Percentiles rank a stretch among this genome's conserved stretches.
phyloP scores from a whole-genome alignment of 1,140 invertebrate genomes.

The Tribolium madens region DNA sequence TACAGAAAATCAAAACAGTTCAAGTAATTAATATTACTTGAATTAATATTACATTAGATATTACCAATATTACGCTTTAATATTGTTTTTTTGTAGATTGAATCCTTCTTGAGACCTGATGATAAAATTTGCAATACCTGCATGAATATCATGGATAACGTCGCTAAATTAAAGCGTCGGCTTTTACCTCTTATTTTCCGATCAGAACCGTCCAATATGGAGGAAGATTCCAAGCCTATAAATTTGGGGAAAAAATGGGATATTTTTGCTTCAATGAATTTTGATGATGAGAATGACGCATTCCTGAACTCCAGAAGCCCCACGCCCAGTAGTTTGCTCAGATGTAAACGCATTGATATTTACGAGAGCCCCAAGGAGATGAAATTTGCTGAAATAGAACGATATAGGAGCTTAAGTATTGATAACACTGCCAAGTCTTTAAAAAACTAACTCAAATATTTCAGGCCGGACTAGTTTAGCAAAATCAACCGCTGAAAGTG shows the following conservation, averaged over 20 bases:
- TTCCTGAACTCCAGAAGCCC: neutral
- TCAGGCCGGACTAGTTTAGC: neutral
- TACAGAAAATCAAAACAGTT: too few relatives aligned
- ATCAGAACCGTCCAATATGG: conserved; percentile 15
- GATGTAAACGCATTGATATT: conserved; percentile 17
- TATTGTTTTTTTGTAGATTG: neutral
- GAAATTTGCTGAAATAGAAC: conserved; percentile 23
- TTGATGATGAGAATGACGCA: neutral
- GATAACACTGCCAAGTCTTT: neutral
- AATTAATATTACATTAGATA: too few relatives aligned
- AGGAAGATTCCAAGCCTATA: conserved; percentile 12
- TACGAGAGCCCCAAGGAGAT: conserved; percentile 1
- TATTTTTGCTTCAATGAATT: conserved; percentile 23
- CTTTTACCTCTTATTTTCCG: conserved; percentile 23
- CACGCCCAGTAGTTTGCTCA: conserved; percentile 7
- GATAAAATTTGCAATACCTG: conserved; percentile 32
- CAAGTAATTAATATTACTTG: too few relatives aligned
- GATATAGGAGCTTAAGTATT: conserved; percentile 21
- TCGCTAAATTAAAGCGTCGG: conserved; percentile 3
- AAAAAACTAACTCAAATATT: neutral
- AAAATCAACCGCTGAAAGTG: neutral
- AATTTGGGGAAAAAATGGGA: conserved; percentile 34
- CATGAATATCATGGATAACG: conserved; percentile 27
- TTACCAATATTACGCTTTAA: too few relatives aligned
- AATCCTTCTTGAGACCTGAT: neutral